phyloP scores from a whole-genome alignment of 2,797 vertebrate genomes.

The Paguma larvata region DNA sequence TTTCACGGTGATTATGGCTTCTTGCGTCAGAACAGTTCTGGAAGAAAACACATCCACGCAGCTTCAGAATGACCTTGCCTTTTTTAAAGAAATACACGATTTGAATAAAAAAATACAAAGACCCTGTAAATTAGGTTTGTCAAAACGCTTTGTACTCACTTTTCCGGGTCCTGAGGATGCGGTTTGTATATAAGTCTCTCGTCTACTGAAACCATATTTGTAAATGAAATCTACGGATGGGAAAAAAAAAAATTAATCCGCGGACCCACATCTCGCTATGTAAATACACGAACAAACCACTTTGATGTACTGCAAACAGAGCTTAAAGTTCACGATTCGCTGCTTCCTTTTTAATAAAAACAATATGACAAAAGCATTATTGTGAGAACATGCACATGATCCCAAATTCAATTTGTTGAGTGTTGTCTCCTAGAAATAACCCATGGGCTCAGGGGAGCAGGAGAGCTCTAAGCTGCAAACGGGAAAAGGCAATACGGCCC shows the following conservation, averaged over 20 bases:
- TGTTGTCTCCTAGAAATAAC: not conserved
- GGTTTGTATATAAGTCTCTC: slow-evolving; percentile 97
- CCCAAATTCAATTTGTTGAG: not conserved
- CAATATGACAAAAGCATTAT: not conserved
- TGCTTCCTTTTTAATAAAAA: not conserved
- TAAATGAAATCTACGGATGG: slow-evolving; percentile 95
- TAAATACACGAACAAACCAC: not conserved
- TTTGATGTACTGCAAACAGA: not conserved
- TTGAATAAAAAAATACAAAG: not conserved
- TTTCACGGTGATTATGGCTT: slow-evolving; percentile 98
- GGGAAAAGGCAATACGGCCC: accelerated
- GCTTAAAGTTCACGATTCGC: not conserved
- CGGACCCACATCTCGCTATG: slow-evolving; percentile 46
- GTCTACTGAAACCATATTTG: slow-evolving; percentile 98
- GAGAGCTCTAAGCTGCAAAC: not conserved
- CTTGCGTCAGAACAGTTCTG: slow-evolving; percentile 97
- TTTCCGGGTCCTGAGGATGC: slow-evolving; percentile 95
- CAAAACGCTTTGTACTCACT: slow-evolving; percentile 89
- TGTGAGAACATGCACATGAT: no score
- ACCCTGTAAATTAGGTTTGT: not conserved
- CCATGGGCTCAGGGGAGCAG: not conserved
- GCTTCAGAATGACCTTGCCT: not conserved
- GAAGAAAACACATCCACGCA: slow-evolving; percentile 54
- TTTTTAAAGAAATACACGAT: not conserved
- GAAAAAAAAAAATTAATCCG: slow-evolving; percentile 45